Evolutionary conservation across 2,113 vertebrate species (phyloP).

Genomic region (Aspidoscelis tigris): DNA sequence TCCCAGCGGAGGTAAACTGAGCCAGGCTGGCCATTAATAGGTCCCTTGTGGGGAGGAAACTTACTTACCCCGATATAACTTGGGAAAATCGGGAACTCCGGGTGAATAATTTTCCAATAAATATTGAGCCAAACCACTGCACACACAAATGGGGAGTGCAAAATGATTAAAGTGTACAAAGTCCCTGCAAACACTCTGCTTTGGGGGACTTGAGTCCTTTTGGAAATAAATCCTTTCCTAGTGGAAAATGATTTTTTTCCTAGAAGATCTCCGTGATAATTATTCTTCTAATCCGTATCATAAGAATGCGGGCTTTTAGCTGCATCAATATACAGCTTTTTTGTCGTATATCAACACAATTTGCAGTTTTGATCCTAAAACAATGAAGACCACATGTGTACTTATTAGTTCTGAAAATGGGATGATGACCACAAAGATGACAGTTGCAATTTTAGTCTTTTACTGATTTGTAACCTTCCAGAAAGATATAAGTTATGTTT

Average conservation of each 20-base stretch:
- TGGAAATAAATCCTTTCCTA: not conserved
- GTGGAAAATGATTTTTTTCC: not conserved
- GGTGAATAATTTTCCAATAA: slow-evolving; percentile 43
- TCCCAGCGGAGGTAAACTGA: too few relatives aligned
- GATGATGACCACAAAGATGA: too few relatives aligned
- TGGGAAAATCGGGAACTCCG: slow-evolving; percentile 53
- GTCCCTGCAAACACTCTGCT: too few relatives aligned
- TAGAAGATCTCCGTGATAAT: not conserved
- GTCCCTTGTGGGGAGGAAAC: slow-evolving; percentile 31
- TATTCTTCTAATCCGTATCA: not conserved
- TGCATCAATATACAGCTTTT: not conserved
- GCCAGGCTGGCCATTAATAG: too few relatives aligned
- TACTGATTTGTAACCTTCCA: too few relatives aligned
- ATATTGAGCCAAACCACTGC: not conserved
- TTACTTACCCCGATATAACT: slow-evolving; percentile 15
- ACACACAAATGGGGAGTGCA: not conserved
- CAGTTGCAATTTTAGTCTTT: too few relatives aligned
- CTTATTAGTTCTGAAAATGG: too few relatives aligned
- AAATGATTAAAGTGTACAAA: too few relatives aligned
- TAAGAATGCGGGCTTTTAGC: not conserved
- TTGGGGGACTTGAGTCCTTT: not conserved
- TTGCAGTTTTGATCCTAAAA: not conserved
- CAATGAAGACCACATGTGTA: too few relatives aligned
- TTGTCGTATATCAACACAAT: too few relatives aligned
- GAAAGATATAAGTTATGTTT: too few relatives aligned